phyloP scores from a whole-genome alignment of 2,113 vertebrate genomes.

The Gadus chalcogrammus region DNA sequence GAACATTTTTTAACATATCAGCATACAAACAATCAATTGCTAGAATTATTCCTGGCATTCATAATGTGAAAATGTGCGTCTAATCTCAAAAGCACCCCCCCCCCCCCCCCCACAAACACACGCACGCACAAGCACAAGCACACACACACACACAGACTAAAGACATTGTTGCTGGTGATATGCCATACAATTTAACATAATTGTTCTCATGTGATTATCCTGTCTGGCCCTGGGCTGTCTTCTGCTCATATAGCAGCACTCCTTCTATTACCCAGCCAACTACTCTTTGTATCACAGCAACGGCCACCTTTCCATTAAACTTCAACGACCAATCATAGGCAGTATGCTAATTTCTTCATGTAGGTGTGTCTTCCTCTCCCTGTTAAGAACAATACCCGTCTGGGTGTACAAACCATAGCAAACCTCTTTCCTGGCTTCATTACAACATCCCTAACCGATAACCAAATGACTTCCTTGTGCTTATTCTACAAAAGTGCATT shows the following conservation, averaged over 20 bases:
- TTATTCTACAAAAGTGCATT: too few relatives aligned
- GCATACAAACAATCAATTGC: too few relatives aligned
- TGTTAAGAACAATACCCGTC: too few relatives aligned
- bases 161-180: background rate
- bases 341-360: background rate
- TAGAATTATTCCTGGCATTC: too few relatives aligned
- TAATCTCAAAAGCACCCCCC: conserved; percentile 38
- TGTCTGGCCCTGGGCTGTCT: background rate
- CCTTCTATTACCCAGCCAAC: background rate
- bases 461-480: too few relatives aligned
- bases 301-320: background rate
- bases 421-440: background rate
- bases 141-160: background rate
- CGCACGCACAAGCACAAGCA: conserved; percentile 5
- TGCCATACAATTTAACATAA: background rate
- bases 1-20: too few relatives aligned
- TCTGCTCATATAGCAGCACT: background rate
- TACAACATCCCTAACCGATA: too few relatives aligned
- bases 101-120: conserved; percentile 52
- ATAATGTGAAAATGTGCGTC: too few relatives aligned
- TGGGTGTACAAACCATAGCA: background rate
- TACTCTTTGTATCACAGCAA: background rate
- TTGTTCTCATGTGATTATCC: background rate
- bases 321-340: background rate
- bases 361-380: background rate